These are phyloP conservation scores for Oryzias celebensis DNA, from an alignment of 2,113 vertebrate genomes.

Conservation along the genomic window DNA sequence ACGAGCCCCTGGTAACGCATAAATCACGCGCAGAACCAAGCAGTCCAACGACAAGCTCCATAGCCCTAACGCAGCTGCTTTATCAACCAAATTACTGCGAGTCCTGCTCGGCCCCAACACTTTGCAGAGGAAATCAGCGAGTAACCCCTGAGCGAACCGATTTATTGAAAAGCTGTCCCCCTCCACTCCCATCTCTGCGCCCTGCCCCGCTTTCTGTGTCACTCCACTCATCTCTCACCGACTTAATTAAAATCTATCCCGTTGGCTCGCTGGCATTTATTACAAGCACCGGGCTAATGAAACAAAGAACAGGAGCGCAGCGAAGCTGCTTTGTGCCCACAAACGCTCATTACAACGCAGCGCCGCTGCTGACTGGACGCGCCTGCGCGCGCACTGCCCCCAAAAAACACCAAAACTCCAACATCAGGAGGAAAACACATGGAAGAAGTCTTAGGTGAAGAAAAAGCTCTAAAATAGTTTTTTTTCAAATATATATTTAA, in stretches of 20 bases:
- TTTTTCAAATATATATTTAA: too few species aligned
- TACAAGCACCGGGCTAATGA: conserved; percentile 73
- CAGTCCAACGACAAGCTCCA: conserved; percentile 60
- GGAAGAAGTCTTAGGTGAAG: not conserved
- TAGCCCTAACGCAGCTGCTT: conserved; percentile 84
- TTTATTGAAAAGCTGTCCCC: conserved; percentile 78
- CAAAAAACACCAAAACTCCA: too few species aligned
- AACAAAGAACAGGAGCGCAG: conserved; percentile 69
- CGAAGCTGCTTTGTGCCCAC: conserved; percentile 63
- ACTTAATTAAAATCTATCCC: conserved; percentile 80
- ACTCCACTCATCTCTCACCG: conserved; percentile 75
- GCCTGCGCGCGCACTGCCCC: too few species aligned
- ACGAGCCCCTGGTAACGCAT: conserved; percentile 94
- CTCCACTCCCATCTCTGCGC: conserved; percentile 47
- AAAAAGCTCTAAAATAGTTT: not conserved
- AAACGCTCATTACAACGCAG: conserved; percentile 61
- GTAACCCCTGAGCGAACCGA: conserved; percentile 82
- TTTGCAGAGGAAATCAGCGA: conserved; percentile 78
- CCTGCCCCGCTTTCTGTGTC: conserved; percentile 55
- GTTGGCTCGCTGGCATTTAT: conserved; percentile 74
- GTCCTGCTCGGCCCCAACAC: conserved; percentile 75
- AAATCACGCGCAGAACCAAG: conserved; percentile 90
- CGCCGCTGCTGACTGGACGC: conserved; percentile 17
- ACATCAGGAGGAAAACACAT: not conserved
- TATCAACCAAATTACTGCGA: conserved; percentile 93